These are phyloP conservation scores for Eumerus sabulonum DNA, from an alignment of 2,888 invertebrate genomes.

Conservation along the genomic window DNA sequence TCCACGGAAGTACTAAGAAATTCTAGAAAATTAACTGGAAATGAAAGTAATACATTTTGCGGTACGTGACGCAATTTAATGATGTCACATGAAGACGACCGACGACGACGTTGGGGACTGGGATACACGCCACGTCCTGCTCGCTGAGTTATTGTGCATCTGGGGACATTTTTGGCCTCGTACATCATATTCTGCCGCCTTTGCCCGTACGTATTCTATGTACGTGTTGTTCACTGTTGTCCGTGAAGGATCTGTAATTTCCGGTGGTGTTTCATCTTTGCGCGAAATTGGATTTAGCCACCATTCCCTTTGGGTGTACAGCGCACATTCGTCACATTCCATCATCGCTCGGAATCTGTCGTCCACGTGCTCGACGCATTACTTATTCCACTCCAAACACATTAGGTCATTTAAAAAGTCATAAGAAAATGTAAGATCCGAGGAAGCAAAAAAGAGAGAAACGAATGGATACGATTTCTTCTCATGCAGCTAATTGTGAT, in stretches of 20 bases:
- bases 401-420: conserved; percentile 51
- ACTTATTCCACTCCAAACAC: conserved; percentile 43
- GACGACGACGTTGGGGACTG: conserved; percentile 21
- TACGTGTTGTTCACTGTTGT: conserved; percentile 29
- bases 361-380: conserved; percentile 54
- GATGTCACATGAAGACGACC: conserved; percentile 62
- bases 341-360: background rate
- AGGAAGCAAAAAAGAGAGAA: background rate
- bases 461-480: background rate
- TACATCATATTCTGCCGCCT: conserved; percentile 52
- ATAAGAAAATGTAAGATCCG: conserved; percentile 29
- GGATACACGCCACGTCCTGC: conserved; percentile 2
- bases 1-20: conserved; percentile 58
- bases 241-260: conserved; percentile 66
- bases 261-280: conserved; percentile 62
- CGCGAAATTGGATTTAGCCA: conserved; percentile 63
- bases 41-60: conserved; percentile 69
- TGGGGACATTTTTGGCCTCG: conserved; percentile 65
- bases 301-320: background rate
- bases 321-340: conserved; percentile 2
- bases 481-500: conserved; percentile 3
- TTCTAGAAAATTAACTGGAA: conserved; percentile 68
- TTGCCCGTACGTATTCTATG: conserved; percentile 3
- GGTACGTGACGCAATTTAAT: conserved; percentile 69
- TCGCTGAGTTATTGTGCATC: conserved; percentile 64